Base-by-base conservation (phyloP, 2,113 vertebrate species). In the Prionailurus bengalensis region DNA sequence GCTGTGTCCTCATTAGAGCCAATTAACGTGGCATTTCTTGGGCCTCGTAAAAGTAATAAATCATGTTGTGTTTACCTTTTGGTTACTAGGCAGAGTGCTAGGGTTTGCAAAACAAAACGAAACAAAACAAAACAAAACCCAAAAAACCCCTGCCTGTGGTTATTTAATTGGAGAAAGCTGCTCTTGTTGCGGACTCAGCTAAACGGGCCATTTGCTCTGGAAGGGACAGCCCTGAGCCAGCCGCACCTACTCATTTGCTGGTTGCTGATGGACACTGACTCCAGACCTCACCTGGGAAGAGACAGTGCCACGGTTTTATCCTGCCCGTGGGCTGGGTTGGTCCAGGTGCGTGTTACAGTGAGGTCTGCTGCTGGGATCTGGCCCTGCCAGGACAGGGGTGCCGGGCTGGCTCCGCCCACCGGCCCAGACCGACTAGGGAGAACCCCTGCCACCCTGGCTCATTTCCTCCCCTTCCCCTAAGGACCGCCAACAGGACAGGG, bases 151-250 rank as follows among this genome's bases (percentile, higher is more conserved):
- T 61, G 58, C 81, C 90, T 85, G 68, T 94, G 92, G 90, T 92
- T 96, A 76, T 84, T 97, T 96, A 94, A 95, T 95, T 93, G 93
- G 76, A 85, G 51, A 95, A 90, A 95, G 70, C 94, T 88, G 90
- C 58, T 81, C 88, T 92, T 17, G 5, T 82, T 81, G 78, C 84
- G n/a, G 58, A 36, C 23, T 61, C 65, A 89, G 81, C 58, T 63
- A 53, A 94, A 82, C 29, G 16, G 9, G 1, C 31, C 42, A 10
- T 82, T 36, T 53, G 61, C 79, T 73, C 70, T 0, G 2, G 66
- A 65, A 94, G 80, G 65, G 36, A 36, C 21, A 65, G 71, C 45
- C 7, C 78, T 96, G 42, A 93, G 51, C 29, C 45, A 39, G 19
- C 61, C 4, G 0, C 0, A 4, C 42, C 74, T 73, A 3, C 74